phyloP scores from a whole-genome alignment of 2,113 vertebrate genomes.

The Sphyrna mokarran region DNA sequence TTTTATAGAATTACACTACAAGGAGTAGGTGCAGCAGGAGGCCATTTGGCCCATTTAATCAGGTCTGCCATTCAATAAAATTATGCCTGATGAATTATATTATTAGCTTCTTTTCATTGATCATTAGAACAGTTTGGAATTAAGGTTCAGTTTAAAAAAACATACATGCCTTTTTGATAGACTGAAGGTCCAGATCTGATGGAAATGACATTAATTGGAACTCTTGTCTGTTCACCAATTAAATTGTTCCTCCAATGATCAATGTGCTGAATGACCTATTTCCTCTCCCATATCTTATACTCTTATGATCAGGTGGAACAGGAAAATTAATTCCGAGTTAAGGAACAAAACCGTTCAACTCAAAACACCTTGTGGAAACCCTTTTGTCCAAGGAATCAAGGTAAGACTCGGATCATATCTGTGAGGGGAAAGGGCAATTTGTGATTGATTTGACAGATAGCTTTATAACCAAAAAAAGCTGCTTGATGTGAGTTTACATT shows the following conservation, averaged over 20 bases:
- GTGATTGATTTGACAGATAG: too few species aligned
- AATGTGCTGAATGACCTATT: too few species aligned
- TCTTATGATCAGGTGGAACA: not conserved
- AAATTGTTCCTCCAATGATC: not conserved
- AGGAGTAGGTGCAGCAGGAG: too few species aligned
- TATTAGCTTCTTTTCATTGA: too few species aligned
- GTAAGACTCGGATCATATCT: not conserved
- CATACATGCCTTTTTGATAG: not conserved
- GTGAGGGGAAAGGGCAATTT: too few species aligned
- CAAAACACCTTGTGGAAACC: not conserved
- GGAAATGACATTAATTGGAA: not conserved
- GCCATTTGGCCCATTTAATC: too few species aligned
- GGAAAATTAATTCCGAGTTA: too few species aligned
- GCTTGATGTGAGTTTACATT: not conserved
- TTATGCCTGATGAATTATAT: too few species aligned
- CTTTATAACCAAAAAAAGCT: not conserved
- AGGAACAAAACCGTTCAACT: not conserved
- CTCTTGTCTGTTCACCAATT: not conserved
- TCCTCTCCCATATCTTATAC: too few species aligned
- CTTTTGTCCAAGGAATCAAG: not conserved
- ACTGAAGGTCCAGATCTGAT: not conserved
- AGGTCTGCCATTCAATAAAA: too few species aligned
- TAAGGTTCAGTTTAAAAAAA: not conserved
- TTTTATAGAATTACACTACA: too few species aligned
- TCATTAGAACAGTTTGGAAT: not conserved